Evolutionary conservation across 2,888 invertebrate genomes (phyloP), one percentile per base, ranked within the genome.

Genomic region (Drosophila mercatorum): DNA sequence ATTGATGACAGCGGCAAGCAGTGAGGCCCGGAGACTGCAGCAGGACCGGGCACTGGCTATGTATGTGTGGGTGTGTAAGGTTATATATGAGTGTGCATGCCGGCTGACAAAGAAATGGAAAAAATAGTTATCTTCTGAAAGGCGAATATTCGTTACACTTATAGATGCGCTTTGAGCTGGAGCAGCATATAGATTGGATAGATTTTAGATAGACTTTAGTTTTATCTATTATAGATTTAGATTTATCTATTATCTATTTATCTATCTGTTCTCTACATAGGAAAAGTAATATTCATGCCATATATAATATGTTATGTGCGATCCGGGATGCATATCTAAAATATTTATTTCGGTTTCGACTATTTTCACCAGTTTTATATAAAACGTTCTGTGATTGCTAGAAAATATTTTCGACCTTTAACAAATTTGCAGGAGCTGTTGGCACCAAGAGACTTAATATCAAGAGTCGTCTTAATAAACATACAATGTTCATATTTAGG

Each of bases 1-100:
- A 91, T 91, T 91, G 91, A 91, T 91, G 91, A 88, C 90, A 84
- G 72, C 80, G 67, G 49, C 52, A 59, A 40, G 58, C 59, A 68
- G 63, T 49, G 63, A 56, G 56, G 55, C 22, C 52, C 46, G 62
- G 44, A 31, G 66, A 59, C 63, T 59, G 67, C 51, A 38, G 47
- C 41, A 55, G 31, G 44, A 14, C 47, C 58, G 69, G 53, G 28
- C 68, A 51, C 63, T 49, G 12, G 44, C 5, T 57, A 28, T 57
- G 12, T n/a, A 40, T 68, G 17, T 55, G 14, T 68, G 17, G n/a
- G 10, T 58, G 22, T 53, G 7, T 68, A n/a, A 31, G n/a, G 14
- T 2, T n/a, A 40, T 52, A 3, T 44, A 10, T 57, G 56, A n/a
- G 22, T 53, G 47, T 64, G 44, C 17, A 31, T 70, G 17, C 14